Conservation (phyloP, 2,888 invertebrate genomes). For the Nomada lathburiana region DNA sequence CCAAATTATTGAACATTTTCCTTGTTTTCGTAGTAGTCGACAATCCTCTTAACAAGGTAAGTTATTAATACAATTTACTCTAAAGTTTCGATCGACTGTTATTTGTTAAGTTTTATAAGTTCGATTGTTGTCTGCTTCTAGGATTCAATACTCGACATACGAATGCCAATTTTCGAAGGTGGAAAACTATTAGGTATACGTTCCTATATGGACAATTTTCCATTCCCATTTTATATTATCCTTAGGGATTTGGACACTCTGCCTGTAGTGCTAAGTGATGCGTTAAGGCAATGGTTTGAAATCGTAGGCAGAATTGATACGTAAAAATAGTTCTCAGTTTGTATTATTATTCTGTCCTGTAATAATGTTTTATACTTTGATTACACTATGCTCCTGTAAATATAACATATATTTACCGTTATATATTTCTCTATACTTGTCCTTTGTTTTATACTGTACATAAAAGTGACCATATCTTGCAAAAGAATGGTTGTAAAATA, state of each 20-base stretch:
- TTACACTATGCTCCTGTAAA: not conserved
- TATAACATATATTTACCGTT: not conserved
- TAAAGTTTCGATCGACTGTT: no score
- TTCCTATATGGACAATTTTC: constrained; percentile 97
- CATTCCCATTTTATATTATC: constrained; percentile 99
- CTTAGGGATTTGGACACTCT: constrained; percentile 94
- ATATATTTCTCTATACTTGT: not conserved
- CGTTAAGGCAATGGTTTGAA: constrained; percentile 99
- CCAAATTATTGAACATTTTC: constrained; percentile 94
- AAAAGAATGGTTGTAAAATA: not conserved
- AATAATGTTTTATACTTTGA: not conserved
- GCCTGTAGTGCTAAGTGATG: constrained; percentile 96
- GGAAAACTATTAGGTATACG: constrained; percentile 88
- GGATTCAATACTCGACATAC: constrained; percentile 96
- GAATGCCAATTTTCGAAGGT: constrained; percentile 90
- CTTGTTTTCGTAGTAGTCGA: constrained; percentile 98
- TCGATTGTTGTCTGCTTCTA: constrained; percentile 81
- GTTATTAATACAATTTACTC: constrained; percentile 45
- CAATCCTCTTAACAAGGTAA: constrained; percentile 94
- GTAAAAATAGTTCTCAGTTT: constrained; percentile 37
- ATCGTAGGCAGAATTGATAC: constrained; percentile 89
- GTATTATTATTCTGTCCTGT: not conserved
- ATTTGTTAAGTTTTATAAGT: no score
- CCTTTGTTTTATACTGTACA: not conserved
- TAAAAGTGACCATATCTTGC: not conserved